Base-by-base conservation (phyloP, 2,113 vertebrate genomes). In the Pseudopodoces humilis region DNA sequence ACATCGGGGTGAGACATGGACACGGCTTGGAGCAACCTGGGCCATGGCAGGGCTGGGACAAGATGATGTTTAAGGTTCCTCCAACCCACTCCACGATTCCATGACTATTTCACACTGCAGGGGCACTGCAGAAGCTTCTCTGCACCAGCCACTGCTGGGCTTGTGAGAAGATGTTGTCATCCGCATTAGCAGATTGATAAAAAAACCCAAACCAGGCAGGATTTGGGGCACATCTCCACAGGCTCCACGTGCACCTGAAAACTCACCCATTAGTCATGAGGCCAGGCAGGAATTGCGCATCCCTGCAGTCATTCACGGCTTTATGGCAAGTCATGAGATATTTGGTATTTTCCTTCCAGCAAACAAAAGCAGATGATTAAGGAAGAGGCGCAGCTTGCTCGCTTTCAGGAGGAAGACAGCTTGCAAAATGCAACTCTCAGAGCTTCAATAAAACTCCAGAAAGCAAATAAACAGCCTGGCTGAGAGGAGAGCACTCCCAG, bases 321-420 rank as follows among this genome's bases (percentile, higher is more conserved):
- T 14, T 22, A 50, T 55, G 88, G 91, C 83, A 64, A 94, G 88
- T 92, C 96, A 94, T 52, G 94, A 92, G 94, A 53, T 92, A 81
- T 65, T 88, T 88, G 93, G 95, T 94, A 91, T 95, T 96, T 96
- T 91, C 95, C 95, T 94, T 25, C 5, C 1, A 94, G 91, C 93
- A 96, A 96, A 96, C 95, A 95, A 94, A 96, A 95, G 96, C 95
- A 86, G 91, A 92, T 96, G 95, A 94, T 95, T 69, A 95, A 95
- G 93, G 93, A 83, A 92, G 96, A 92, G 94, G 71, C 83, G 67
- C 91, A 94, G 94, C 93, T 95, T 68, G 83, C 88, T 86, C 75
- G 83, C 93, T 95, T 80, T 27, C 88, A 79, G 96, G 93, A 94
- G 91, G 86, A 58, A 95, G 91, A 21, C 93, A 94, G 96, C 93